Percentiles rank a stretch among this genome's conserved stretches.
phyloP scores from a whole-genome alignment of 2,888 invertebrate genomes.

The Omphaloscelis lunosa region DNA sequence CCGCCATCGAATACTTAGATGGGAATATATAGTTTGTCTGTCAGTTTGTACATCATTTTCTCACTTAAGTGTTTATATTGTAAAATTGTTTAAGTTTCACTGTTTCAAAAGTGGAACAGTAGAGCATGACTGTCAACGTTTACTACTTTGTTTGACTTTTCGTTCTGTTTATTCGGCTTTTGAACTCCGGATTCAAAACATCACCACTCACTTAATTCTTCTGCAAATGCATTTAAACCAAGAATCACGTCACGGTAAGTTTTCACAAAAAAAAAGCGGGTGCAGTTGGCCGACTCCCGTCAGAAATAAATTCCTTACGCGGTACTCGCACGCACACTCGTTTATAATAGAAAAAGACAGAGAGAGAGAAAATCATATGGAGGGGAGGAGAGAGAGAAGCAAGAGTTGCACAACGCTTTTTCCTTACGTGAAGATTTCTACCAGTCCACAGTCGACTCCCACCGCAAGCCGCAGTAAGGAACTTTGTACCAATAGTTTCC shows the following conservation, averaged over 20 bases:
- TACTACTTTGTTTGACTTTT: constrained; percentile 32
- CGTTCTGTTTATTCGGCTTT: constrained; percentile 35
- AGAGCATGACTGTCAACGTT: constrained; percentile 16
- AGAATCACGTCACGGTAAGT: not conserved
- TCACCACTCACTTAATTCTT: not conserved
- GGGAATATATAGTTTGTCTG: constrained; percentile 8
- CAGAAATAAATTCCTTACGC: too few species aligned
- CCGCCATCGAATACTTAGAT: constrained; percentile 7
- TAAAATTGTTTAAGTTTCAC: constrained; percentile 32
- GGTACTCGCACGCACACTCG: too few species aligned
- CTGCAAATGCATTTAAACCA: not conserved
- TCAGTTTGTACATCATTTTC: constrained; percentile 31
- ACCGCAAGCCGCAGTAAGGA: too few species aligned
- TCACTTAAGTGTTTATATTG: not conserved
- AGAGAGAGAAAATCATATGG: too few species aligned
- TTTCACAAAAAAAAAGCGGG: not conserved
- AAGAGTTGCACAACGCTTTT: too few species aligned
- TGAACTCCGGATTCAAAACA: not conserved
- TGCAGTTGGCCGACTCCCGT: too few species aligned
- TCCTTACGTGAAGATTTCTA: too few species aligned
- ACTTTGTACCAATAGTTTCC: too few species aligned
- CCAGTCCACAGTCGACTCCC: too few species aligned
- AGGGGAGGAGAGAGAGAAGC: too few species aligned
- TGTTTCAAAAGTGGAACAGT: constrained; percentile 33
- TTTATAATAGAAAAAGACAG: too few species aligned